Conservation (phyloP, 2,888 invertebrate genomes). For the Eurytoma adleriae region DNA sequence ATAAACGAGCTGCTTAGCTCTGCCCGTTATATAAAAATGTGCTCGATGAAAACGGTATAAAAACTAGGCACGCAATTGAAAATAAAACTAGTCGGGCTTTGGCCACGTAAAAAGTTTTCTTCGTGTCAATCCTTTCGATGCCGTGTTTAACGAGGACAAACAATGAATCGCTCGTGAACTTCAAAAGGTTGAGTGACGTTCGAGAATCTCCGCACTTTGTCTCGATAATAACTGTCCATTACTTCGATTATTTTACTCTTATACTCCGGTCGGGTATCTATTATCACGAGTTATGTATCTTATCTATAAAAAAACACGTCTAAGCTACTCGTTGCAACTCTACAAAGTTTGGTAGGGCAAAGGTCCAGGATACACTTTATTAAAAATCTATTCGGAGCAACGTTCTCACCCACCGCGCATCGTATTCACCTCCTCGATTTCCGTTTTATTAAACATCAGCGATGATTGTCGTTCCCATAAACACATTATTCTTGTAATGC, state of each 20-base stretch:
- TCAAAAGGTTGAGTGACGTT: constrained; percentile 39
- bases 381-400: constrained; percentile 70
- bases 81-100: constrained; percentile 42
- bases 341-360: constrained; percentile 10
- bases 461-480: constrained; percentile 69
- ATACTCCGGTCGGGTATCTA: constrained; percentile 26
- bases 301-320: constrained; percentile 33
- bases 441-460: constrained; percentile 55
- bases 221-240: constrained; percentile 33
- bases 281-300: constrained; percentile 28
- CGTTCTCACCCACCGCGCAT: constrained; percentile 57
- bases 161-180: constrained; percentile 48
- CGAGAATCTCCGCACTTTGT: constrained; percentile 30
- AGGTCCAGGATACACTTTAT: constrained; percentile 47
- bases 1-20: constrained; percentile 32
- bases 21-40: constrained; percentile 58
- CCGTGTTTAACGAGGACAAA: constrained; percentile 54
- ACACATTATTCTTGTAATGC: constrained; percentile 53
- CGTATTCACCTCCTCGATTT: constrained; percentile 26
- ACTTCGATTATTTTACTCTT: constrained; percentile 14
- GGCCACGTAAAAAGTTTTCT: constrained; percentile 36
- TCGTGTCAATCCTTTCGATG: constrained; percentile 26
- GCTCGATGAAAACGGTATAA: constrained; percentile 61
- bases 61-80: constrained; percentile 64
- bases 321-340: constrained; percentile 39